A percentile compares a stretch with the other conserved stretches of the same genome.
Evolutionary conservation across 2,113 vertebrate genomes (phyloP).

Genomic region (Phaetusa simplex): DNA sequence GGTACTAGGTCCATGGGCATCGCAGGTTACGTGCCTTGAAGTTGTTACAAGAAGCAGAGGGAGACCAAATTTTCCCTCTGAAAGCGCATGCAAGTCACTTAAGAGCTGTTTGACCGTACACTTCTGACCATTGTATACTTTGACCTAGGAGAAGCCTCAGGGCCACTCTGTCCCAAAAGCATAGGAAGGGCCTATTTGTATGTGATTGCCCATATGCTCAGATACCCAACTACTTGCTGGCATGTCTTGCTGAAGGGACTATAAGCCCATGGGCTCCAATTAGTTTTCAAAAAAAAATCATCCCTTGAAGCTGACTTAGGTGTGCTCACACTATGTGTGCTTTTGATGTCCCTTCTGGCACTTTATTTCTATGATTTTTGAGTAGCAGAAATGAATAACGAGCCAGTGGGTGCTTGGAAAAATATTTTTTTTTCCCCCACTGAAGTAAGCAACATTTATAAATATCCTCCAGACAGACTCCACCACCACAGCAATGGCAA

Average conservation of each 20-base stretch:
- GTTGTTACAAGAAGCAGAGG: background rate
- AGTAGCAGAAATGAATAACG: background rate
- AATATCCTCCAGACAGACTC: background rate
- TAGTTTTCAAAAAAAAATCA: background rate
- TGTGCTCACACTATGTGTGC: fast-evolving
- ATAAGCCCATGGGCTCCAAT: fast-evolving
- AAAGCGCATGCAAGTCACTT: background rate
- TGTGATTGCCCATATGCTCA: background rate
- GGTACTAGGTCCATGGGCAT: background rate
- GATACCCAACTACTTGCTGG: background rate
- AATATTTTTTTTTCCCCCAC: background rate
- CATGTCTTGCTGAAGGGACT: background rate
- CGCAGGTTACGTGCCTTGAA: background rate
- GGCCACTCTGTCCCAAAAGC: background rate
- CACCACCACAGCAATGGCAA: background rate
- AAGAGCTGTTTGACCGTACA: background rate
- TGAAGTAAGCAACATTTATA: background rate
- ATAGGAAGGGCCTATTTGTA: background rate
- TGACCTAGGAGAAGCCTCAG: background rate
- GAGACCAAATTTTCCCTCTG: background rate
- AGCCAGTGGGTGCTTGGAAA: background rate
- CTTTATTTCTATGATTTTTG: background rate
- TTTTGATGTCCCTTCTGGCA: background rate
- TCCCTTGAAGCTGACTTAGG: background rate
- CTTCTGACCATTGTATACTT: background rate